Conservation (phyloP, 1,140 invertebrate species). For the Drosophila obscura region DNA sequence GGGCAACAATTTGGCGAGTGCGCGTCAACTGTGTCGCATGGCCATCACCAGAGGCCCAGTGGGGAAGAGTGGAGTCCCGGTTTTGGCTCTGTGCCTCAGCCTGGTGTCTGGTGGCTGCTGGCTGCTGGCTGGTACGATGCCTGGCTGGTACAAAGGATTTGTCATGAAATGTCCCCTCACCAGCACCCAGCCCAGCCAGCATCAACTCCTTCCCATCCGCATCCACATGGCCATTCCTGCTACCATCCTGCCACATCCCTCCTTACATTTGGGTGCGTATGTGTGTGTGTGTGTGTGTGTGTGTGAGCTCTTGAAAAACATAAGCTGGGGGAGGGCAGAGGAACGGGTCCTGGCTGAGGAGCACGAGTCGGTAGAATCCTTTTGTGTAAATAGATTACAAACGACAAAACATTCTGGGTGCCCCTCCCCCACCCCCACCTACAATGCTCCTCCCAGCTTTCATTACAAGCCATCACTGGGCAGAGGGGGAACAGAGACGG, state of each 20-base stretch:
- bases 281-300: constrained; percentile 24
- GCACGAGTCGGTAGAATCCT: constrained; percentile 27
- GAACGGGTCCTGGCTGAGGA: background rate
- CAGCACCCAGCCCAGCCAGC: constrained; percentile 10
- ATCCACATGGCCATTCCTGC: background rate
- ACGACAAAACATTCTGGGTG: constrained; percentile 77
- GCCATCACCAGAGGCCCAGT: constrained; percentile 21
- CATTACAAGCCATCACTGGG: background rate
- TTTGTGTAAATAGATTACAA: constrained; percentile 83
- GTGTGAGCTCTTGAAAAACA: constrained; percentile 71
- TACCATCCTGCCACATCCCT: constrained; percentile 7
- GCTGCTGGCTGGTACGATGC: constrained; percentile 11
- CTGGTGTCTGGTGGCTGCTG: constrained; percentile 1
- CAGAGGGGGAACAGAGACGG: background rate
- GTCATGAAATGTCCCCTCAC: constrained; percentile 58
- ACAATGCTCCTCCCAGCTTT: background rate
- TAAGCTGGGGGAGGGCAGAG: constrained; percentile 17
- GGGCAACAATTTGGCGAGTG: constrained; percentile 58
- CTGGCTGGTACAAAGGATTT: constrained; percentile 50
- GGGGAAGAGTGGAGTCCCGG: background rate
- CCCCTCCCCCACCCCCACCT: background rate
- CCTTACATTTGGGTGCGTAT: constrained; percentile 5
- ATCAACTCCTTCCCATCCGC: background rate
- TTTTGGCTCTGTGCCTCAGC: background rate
- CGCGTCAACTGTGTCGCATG: constrained; percentile 62